Evolutionary conservation across 1,140 invertebrate species (phyloP), one percentile per base, ranked within the genome.

Genomic region (Microplitis mediator): DNA sequence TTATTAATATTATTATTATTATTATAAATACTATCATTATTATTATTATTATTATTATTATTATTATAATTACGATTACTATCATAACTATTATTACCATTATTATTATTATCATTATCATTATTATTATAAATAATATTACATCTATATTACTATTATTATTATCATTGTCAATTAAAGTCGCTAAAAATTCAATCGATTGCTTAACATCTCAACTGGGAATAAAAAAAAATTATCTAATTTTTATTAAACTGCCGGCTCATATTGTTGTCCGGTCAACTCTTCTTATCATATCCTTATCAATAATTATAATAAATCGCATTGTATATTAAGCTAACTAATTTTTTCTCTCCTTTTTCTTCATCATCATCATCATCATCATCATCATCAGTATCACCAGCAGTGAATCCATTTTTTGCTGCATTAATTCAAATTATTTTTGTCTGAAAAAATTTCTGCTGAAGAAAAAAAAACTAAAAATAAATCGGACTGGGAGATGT

Each of bases 281-380:
- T 78, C 75, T 79, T 81, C 77, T 80, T 82, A 78, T 77, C 79
- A 67, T 73, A 79, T 79, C 80, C 73, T 70, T 80, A 78, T 82
- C 78, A 67, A 78, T 80, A 78, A 77, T 78, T 75, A 66, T 77
- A 81, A 80, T 81, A 82, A 81, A 72, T 61, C 52, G 51, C 65
- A 72, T 72, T 72, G 34, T 72, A 67, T 72, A 72, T 67, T 66
- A 72, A 65, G 13, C 16, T 13, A 36, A 16, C n/a, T 4, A 32
- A 39, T 45, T 64, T 14, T 60, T 23, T 31, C 13, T 14, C 9
- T 31, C 6, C 9, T 60, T 60, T 2, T 32, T 60, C 56, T 23
- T 60, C 14, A 11, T 16, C 51, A 11, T 54, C 16, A 13, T 16
- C 5, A 14, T 54, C 9, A 14, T 54, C 51, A 54, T 54, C 51